These are phyloP conservation scores for Drosophila ananassae DNA, from an alignment of 1,140 invertebrate species.

Conservation along the genomic window DNA sequence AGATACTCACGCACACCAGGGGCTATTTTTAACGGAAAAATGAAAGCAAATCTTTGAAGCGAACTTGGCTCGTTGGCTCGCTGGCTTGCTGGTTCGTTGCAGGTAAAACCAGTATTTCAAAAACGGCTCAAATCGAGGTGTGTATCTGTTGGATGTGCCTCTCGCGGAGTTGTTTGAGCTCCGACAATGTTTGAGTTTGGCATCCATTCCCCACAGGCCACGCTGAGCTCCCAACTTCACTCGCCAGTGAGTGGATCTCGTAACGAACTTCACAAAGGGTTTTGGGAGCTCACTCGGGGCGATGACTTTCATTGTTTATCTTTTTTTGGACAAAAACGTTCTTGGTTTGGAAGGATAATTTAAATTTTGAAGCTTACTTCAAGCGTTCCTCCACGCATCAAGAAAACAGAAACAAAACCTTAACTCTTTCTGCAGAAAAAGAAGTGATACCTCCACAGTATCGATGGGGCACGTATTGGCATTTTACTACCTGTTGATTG, in stretches of 20 bases:
- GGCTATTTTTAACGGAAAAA: constrained; percentile 70
- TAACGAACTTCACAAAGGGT: not conserved
- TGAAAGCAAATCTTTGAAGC: constrained; percentile 81
- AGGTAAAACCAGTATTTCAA: constrained; percentile 72
- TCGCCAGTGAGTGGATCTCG: constrained; percentile 1
- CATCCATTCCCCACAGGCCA: constrained; percentile 1
- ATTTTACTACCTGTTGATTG: constrained; percentile 83
- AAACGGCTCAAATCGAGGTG: constrained; percentile 54
- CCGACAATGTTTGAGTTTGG: constrained; percentile 28
- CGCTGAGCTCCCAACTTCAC: not conserved
- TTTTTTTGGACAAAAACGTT: not conserved
- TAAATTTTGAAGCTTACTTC: not conserved
- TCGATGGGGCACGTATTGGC: constrained; percentile 71
- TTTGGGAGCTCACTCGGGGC: not conserved
- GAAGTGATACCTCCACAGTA: constrained; percentile 19
- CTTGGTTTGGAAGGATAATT: not conserved
- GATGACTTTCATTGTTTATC: not conserved
- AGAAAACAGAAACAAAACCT: constrained; percentile 7
- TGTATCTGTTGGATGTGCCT: constrained; percentile 62
- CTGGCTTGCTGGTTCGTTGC: constrained; percentile 40
- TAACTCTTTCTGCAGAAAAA: constrained; percentile 40
- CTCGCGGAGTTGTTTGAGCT: constrained; percentile 12
- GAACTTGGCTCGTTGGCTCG: constrained; percentile 62
- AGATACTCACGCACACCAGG: constrained; percentile 28
- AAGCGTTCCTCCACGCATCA: constrained; percentile 62